Percentiles rank a stretch among this genome's conserved stretches.
Evolutionary conservation across 2,797 vertebrate species (phyloP).

Genomic region (Rhadinocentrus ornatus): DNA sequence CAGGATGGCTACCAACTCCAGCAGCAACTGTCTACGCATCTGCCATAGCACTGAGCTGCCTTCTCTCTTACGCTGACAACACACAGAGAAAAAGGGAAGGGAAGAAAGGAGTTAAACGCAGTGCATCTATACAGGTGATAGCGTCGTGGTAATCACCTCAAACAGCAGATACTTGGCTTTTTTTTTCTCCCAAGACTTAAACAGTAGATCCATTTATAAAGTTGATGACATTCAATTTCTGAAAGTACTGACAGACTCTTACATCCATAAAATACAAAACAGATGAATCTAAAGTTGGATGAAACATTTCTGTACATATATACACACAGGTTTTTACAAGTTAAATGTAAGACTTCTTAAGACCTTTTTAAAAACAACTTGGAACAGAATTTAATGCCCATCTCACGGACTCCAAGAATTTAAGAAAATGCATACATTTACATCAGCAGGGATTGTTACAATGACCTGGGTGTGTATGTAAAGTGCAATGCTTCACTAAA

Average conservation of each 20-base stretch:
- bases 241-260: background rate
- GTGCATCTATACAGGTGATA: background rate
- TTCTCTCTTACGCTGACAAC: constrained; percentile 91
- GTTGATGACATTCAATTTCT: background rate
- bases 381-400: too few relatives aligned
- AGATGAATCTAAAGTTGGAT: background rate
- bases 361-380: too few relatives aligned
- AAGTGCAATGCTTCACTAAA: too few relatives aligned
- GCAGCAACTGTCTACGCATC: constrained; percentile 95
- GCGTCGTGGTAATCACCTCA: background rate
- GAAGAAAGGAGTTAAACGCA: background rate
- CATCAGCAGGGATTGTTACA: too few relatives aligned
- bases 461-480: too few relatives aligned
- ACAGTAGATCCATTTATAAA: background rate
- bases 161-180: background rate
- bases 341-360: too few relatives aligned
- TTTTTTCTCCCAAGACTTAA: background rate
- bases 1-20: constrained; percentile 95
- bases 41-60: constrained; percentile 98
- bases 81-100: constrained; percentile 3
- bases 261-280: background rate
- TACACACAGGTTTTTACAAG: too few relatives aligned
- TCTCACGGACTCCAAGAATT: too few relatives aligned
- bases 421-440: too few relatives aligned
- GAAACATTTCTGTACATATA: background rate